These are phyloP conservation scores for Eutolmus rufibarbis DNA, from an alignment of 2,888 invertebrate genomes.

Conservation along the genomic window DNA sequence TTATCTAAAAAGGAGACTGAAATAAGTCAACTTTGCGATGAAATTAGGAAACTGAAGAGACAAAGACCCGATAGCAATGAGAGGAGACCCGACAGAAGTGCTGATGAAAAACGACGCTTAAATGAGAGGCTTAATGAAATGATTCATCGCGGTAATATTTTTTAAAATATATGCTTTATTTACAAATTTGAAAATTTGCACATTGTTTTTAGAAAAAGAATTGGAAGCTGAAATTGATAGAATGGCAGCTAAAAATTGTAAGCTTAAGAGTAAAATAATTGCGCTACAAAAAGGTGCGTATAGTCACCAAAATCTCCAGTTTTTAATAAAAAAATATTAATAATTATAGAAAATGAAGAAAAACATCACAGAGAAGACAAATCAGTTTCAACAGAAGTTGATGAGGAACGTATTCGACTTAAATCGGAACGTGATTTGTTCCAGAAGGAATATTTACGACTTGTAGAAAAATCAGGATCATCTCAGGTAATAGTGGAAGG, in stretches of 20 bases:
- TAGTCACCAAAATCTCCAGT: not conserved
- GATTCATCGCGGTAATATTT: constrained; percentile 66
- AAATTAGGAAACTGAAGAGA: constrained; percentile 51
- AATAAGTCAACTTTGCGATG: constrained; percentile 56
- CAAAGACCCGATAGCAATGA: not conserved
- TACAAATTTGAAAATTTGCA: constrained; percentile 45
- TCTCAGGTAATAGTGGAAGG: constrained; percentile 51
- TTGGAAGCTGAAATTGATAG: constrained; percentile 65
- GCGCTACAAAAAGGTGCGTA: constrained; percentile 51
- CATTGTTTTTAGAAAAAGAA: constrained; percentile 61
- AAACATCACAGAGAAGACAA: constrained; percentile 45
- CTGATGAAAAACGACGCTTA: constrained; percentile 67
- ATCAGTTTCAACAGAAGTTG: constrained; percentile 47
- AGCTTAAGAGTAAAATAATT: constrained; percentile 61
- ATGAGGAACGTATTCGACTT: constrained; percentile 58
- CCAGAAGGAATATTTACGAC: constrained; percentile 60
- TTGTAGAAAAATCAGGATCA: constrained; percentile 56
- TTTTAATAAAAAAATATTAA: not conserved
- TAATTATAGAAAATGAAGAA: constrained; percentile 16
- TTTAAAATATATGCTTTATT: not conserved
- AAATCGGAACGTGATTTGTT: constrained; percentile 60
- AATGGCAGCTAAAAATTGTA: constrained; percentile 64
- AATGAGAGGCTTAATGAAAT: constrained; percentile 68
- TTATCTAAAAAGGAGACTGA: constrained; percentile 67
- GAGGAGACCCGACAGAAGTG: constrained; percentile 50